Evolutionary conservation across 2,113 vertebrate genomes (phyloP), one percentile per base, ranked within the genome.

Genomic region (Nymphicus hollandicus): DNA sequence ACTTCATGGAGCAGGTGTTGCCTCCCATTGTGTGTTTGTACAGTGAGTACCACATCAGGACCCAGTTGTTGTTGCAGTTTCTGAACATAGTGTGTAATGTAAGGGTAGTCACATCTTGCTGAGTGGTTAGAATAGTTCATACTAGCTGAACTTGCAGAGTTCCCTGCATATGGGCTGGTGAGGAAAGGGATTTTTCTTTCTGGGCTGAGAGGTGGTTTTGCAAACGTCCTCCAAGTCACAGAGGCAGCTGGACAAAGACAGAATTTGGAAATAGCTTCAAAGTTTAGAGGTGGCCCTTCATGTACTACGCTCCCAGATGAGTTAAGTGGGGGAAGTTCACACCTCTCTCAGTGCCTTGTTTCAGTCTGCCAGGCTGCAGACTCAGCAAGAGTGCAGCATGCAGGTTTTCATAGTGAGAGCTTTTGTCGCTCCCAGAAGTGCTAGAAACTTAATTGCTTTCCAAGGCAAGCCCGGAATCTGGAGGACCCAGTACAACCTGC

Each of bases 391-490:
- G 66, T 39, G 25, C 89, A 64, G 55, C 76, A 7, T 43, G 39
- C 77, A 81, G 92, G 80, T 96, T 92, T 91, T 89, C 78, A 31
- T 41, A 79, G 77, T 9, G 49, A 85, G 78, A 91, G 86, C 81
- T 95, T 91, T 91, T 92, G 94, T 94, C 4, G 1, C 66, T 95
- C 70, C 91, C 91, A 86, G 83, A 93, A 95, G 86, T 79, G 88
- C 88, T 81, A 79, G 93, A 89, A 96, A 94, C 73, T 93, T 92
- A 96, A 96, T 96, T 96, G 96, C 88, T 93, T 95, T 95, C 86
- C 78, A 95, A 92, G 83, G 81, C 91, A 94, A 95, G 88, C 65
- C 31, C 6, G 81, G 96, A 97, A 97, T 97, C 95, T 95, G 95
- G 96, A 95, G 95, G 58, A 93, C 88, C 92, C 91, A 86, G 96